Conservation (phyloP, 2,888 invertebrate genomes). For the Automeris io region DNA sequence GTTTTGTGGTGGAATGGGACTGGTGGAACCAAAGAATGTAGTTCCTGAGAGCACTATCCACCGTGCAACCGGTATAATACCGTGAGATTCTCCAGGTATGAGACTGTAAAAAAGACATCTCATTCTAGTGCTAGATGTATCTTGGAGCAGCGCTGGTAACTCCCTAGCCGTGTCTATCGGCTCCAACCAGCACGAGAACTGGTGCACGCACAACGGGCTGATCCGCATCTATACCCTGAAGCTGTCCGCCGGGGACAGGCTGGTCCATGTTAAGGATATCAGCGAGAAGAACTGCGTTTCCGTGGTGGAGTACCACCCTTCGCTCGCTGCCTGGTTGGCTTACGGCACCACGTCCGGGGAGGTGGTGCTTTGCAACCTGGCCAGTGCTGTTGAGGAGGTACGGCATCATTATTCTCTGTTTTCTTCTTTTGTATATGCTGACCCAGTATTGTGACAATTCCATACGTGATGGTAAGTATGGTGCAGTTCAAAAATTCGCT, state of each 20-base stretch:
- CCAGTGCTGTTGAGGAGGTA: conserved; percentile 30
- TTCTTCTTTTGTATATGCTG: no score
- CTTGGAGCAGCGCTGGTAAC: conserved; percentile 57
- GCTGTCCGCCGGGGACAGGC: conserved; percentile 66
- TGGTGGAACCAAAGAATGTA: no score
- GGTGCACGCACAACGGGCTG: conserved; percentile 56
- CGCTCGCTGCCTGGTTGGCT: conserved; percentile 45
- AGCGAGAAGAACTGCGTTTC: conserved; percentile 56
- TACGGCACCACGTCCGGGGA: conserved; percentile 59
- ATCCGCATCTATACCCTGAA: conserved; percentile 50
- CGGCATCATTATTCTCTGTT: no score
- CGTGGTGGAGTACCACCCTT: conserved; percentile 48
- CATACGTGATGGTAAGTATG: no score
- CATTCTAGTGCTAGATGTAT: conserved; percentile 43
- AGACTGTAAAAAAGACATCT: no score
- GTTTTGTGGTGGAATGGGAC: no score
- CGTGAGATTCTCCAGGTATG: no score
- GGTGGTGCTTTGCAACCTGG: conserved; percentile 49
- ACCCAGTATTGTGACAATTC: no score
- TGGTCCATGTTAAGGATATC: conserved; percentile 44
- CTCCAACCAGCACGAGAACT: conserved; percentile 45
- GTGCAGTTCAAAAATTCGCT: no score
- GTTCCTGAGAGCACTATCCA: no score
- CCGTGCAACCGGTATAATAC: no score
- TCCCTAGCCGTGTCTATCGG: conserved; percentile 54